These are phyloP conservation scores for Trachops cirrhosus DNA, from an alignment of 2,797 vertebrate species.

Conservation along the genomic window DNA sequence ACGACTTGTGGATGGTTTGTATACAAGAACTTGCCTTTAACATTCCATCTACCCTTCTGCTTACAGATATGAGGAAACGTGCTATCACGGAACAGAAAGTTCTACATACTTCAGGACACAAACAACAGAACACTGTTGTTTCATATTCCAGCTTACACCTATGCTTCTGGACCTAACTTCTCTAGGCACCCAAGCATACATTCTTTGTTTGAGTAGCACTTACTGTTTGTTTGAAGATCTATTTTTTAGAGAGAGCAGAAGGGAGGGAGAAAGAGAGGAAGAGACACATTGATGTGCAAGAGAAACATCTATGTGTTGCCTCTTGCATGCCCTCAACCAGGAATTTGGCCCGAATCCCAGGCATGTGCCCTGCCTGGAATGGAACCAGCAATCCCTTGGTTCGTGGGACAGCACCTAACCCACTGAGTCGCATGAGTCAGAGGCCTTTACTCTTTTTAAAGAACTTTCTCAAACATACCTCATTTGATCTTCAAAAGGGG, in stretches of 20 bases:
- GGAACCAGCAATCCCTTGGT: not conserved
- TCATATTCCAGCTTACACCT: not conserved
- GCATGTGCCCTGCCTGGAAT: not conserved
- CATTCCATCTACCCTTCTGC: not conserved
- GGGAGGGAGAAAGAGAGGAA: not conserved
- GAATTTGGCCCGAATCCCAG: not conserved
- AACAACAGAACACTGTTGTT: not conserved
- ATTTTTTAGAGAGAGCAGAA: not conserved
- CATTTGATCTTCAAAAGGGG: not conserved
- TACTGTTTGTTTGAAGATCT: not conserved
- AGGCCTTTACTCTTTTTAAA: not conserved
- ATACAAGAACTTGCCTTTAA: not conserved
- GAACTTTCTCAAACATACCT: slow-evolving; percentile 15
- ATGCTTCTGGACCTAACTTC: not conserved
- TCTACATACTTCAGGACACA: not conserved
- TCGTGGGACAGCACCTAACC: not conserved
- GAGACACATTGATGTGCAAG: too few relatives aligned
- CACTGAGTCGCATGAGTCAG: not conserved
- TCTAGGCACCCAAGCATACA: not conserved
- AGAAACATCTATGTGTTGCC: not conserved
- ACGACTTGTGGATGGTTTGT: not conserved
- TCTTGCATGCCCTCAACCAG: not conserved
- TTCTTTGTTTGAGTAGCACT: not conserved
- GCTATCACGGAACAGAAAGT: not conserved
- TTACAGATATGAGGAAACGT: not conserved